Base-by-base conservation (phyloP, 2,113 vertebrate species). In the Oenanthe oenanthe region DNA sequence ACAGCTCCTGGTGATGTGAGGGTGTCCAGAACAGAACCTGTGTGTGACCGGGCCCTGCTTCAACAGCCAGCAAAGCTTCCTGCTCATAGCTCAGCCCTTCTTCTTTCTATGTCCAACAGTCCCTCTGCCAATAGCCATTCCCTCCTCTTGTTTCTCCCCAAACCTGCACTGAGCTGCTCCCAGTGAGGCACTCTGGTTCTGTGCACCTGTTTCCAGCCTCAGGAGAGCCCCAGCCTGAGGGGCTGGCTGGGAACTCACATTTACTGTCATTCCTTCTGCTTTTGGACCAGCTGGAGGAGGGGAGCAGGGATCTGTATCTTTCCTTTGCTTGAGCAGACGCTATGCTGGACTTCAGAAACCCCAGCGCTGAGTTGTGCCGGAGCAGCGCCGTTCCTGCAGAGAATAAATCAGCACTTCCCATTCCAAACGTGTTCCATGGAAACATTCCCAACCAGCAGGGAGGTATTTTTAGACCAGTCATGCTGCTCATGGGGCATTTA, bases 391-490 rank as follows among this genome's bases (percentile, higher is more conserved):
- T 42, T 95, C 96, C 93, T 74, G 13, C 10, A 77, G 91, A 77
- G 91, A 84, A 51, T 51, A 83, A 74, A 77, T 74, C 85, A 43
- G 91, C 94, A 86, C 92, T 95, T 95, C 74, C 6, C 5, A 12
- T 42, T 47, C 1, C 13, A 80, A 88, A 86, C 13, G 58, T 4
- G 3, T 70, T 31, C 32, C 72, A 84, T 42, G 56, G 83, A 90
- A 70, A 77, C 72, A 29, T 83, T 90, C 92, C 92, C 90, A 88
- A 36, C 72, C 88, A 93, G 92, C 96, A 92, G 88, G 32, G 32
- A 87, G 53, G 18, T 9, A 10, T 17, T 66, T 65, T 40, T 9
- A 88, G 63, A 90, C 58, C 95, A 80, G 91, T 80, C 88, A 74
- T 67, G 82, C 95, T 94, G 96, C 95, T 92, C 60, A 12, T 18